Base-by-base conservation (phyloP, 2,797 vertebrate species). In the Sitta carolinensis region DNA sequence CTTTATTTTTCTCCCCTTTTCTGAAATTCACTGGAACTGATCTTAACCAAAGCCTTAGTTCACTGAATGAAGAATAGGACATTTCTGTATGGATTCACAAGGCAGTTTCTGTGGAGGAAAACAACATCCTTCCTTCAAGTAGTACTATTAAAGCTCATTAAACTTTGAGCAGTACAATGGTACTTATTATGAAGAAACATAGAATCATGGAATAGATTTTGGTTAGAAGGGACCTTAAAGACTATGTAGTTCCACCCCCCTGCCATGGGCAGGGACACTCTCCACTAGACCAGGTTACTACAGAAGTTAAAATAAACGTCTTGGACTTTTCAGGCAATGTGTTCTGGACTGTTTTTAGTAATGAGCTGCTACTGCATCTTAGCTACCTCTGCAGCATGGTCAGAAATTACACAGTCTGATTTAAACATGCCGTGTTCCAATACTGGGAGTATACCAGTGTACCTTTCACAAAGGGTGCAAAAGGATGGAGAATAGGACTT, bases 121-220 rank as follows among this genome's bases (percentile, higher is more conserved):
- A 91, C 89, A 94, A 74, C 93, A 82, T 89, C 94, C 93, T 96
- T 95, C 87, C 93, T 97, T 94, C 82, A 89, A 97, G 94, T 96
- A 77, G 70, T 95, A 91, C 89, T 93, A 93, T 96, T 97, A 97
- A 97, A 97, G 81, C 95, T 93, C 87, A 87, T 97, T 97, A 97
- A 95, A 95, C 40, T 96, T 96, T 76, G 66, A 92, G 72, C 48
- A 94, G 94, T 82, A 98, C 95, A 98, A 94, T 96, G 87, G 64
- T 51, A 47, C 83, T 95, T 97, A 96, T 97, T 97, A 96, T 97
- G 93, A 95, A 90, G 57, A 52, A 58, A 29, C 38, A 45, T 3
- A 18, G 45, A 52, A 75, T 34, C 10, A 40, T 34, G 47, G 51
- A 34, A 45, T 32, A 23, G 8, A 13, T 72, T 87, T 38, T 40